Conservation (phyloP, 2,888 invertebrate species). For the Leptopilina myrica region DNA sequence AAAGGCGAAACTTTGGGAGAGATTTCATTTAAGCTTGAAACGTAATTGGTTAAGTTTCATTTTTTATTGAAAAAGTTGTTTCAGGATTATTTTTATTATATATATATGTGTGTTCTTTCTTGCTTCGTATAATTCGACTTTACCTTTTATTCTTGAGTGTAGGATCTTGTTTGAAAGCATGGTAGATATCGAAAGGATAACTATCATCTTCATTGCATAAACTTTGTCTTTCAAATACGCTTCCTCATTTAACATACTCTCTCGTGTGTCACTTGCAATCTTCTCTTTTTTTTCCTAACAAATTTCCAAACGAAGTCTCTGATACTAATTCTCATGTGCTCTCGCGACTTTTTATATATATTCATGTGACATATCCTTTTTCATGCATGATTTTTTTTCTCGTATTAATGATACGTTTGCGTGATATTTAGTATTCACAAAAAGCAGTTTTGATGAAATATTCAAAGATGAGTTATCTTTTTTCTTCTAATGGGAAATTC, state of each 20-base stretch:
- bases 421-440: conserved; percentile 25
- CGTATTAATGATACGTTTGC: background rate
- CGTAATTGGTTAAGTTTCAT: background rate
- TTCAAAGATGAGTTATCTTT: conserved; percentile 1
- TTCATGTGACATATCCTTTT: conserved; percentile 46
- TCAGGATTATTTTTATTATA: background rate
- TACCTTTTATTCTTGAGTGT: conserved; percentile 49
- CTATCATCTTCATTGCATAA: conserved; percentile 42
- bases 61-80: conserved; percentile 15
- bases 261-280: conserved; percentile 42
- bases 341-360: conserved; percentile 40
- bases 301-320: conserved; percentile 27
- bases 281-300: conserved; percentile 31
- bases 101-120: conserved; percentile 31
- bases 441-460: background rate
- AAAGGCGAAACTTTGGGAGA: conserved; percentile 1
- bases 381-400: conserved; percentile 56
- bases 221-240: conserved; percentile 45
- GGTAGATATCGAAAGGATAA: conserved; percentile 58
- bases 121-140: conserved; percentile 50
- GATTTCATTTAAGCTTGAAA: background rate
- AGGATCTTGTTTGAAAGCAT: conserved; percentile 63
- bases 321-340: conserved; percentile 34
- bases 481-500: background rate
- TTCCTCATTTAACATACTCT: conserved; percentile 48